Conservation (phyloP, 2,888 invertebrate genomes). For the Enoplolaimus lenunculus region DNA sequence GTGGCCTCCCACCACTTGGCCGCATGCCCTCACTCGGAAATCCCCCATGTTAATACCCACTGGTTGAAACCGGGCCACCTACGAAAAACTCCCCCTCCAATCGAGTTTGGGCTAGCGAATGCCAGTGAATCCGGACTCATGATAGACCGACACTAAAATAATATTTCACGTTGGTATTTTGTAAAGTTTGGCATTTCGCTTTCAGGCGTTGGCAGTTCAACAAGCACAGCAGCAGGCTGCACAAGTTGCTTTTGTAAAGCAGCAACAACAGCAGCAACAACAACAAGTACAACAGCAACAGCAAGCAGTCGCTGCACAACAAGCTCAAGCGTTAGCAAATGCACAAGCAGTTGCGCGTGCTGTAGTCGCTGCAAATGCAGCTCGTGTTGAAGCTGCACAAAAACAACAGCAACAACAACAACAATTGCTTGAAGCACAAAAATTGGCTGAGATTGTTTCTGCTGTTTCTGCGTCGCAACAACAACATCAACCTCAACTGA, state of each 20-base stretch:
- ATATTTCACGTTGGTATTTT: no score
- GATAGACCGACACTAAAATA: no score
- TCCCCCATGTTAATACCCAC: no score
- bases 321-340: slow-evolving; percentile 40
- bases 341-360: slow-evolving; percentile 14
- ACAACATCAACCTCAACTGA: not conserved
- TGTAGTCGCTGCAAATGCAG: no score
- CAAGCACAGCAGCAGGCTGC: not conserved
- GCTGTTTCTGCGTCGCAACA: not conserved
- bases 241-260: not conserved
- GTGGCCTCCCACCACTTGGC: no score
- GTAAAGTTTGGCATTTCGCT: no score
- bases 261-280: slow-evolving; percentile 9
- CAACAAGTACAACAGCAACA: slow-evolving; percentile 35
- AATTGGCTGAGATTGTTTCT: not conserved
- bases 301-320: no score
- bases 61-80: no score
- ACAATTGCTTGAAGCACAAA: slow-evolving; percentile 22
- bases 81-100: no score
- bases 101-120: no score
- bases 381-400: not conserved
- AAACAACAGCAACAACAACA: slow-evolving; percentile 19
- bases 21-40: no score
- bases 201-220: not conserved
- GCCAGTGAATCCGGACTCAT: no score